These are phyloP conservation scores for Cyclophora punctaria DNA, from an alignment of 2,888 invertebrate genomes.

Conservation along the genomic window DNA sequence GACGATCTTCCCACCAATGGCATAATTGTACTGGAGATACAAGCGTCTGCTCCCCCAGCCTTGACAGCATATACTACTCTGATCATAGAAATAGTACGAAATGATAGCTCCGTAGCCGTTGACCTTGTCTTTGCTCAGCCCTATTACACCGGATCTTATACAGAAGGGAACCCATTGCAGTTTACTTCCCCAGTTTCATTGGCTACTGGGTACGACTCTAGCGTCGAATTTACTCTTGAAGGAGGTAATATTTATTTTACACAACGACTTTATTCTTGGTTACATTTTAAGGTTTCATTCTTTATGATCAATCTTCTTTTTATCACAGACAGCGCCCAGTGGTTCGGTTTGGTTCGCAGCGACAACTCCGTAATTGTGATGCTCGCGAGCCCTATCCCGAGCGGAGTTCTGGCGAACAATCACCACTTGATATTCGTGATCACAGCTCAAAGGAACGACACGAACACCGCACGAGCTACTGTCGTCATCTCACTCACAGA, in stretches of 20 bases:
- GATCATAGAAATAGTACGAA: slow-evolving; percentile 18
- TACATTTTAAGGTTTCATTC: too few relatives aligned
- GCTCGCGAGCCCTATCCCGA: slow-evolving; percentile 19
- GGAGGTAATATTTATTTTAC: slow-evolving; percentile 22
- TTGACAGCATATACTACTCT: slow-evolving; percentile 24
- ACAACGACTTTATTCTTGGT: too few relatives aligned
- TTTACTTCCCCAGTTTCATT: slow-evolving; percentile 23
- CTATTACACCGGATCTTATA: slow-evolving; percentile 29
- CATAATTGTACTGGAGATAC: slow-evolving; percentile 25
- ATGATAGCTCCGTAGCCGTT: slow-evolving; percentile 1
- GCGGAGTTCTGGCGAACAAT: slow-evolving; percentile 22
- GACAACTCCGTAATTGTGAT: slow-evolving; percentile 17
- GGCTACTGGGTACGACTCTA: slow-evolving; percentile 21
- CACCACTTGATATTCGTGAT: slow-evolving; percentile 22
- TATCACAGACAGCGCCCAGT: slow-evolving; percentile 26
- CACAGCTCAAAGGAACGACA: slow-evolving; percentile 20
- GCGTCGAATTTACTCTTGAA: slow-evolving; percentile 23
- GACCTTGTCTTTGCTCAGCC: slow-evolving; percentile 10
- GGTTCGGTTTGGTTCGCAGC: slow-evolving; percentile 18
- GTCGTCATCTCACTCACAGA: slow-evolving; percentile 21
- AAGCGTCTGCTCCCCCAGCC: slow-evolving; percentile 25
- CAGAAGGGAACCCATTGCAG: slow-evolving; percentile 15
- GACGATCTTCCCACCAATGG: slow-evolving; percentile 15
- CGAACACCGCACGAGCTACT: slow-evolving; percentile 17
- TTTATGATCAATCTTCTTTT: too few relatives aligned